Evolutionary conservation across 2,113 vertebrate genomes (phyloP), one percentile per base, ranked within the genome.

Genomic region (Falco punctatus): DNA sequence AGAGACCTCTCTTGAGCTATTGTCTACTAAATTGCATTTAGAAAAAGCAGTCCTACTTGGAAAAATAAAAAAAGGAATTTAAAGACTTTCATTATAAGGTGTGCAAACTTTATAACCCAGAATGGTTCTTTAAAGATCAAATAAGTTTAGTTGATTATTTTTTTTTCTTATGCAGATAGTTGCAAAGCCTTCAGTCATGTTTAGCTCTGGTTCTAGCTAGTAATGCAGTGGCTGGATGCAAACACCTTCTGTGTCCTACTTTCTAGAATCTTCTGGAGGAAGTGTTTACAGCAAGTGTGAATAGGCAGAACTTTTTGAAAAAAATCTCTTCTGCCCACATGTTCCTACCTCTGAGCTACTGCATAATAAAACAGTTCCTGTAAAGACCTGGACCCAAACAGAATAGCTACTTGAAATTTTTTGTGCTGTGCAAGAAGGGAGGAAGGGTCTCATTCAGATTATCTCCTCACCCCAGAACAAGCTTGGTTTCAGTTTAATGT

Each of bases 191-290:
- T 94, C 81, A 58, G 4, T 92, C 51, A 42, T 64, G 74, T 80
- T 87, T 82, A 89, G 81, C 59, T 83, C 46, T 73, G 62, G 46
- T 66, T 95, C 81, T 82, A 94, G 86, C 86, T 82, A 28, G 89
- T 33, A 85, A 85, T 49, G 94, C 95, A 89, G 65, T 89, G 72
- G 42, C 86, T 95, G 51, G 70, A 91, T 95, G 73, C 86, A 89
- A 94, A 94, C 81, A 94, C 97, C 67, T 94, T 90, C 62, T 84
- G 80, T 96, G 96, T 90, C 95, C 94, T 94, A 97, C 86, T 97
- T 97, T 97, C 92, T 74, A 70, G 79, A 96, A 80, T 78, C 81
- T 96, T 86, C 84, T 88, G 93, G 59, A 96, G 95, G 84, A 96
- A 94, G 81, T 96, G 87, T 95, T 95, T 92, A 92, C 71, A 86